These are phyloP conservation scores for Tragelaphus oryx DNA, from an alignment of 2,797 vertebrate species.

Conservation along the genomic window DNA sequence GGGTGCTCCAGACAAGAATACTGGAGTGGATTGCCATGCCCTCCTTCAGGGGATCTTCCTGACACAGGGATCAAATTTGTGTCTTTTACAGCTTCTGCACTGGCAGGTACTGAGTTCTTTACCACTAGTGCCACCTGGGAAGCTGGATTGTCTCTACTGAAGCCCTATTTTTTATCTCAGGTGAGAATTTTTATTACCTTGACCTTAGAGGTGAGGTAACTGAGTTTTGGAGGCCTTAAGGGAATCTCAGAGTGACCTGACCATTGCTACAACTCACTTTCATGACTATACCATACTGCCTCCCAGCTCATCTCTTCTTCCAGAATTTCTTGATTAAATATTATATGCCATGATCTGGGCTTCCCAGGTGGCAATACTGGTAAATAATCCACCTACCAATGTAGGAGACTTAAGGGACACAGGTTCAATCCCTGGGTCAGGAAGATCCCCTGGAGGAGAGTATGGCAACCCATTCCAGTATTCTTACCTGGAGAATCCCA, in stretches of 20 bases:
- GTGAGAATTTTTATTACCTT: background rate
- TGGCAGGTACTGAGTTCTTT: background rate
- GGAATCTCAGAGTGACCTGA: background rate
- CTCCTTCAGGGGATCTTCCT: background rate
- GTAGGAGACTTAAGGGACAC: background rate
- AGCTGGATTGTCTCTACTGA: background rate
- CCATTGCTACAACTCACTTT: background rate
- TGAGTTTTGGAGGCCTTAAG: too few species aligned
- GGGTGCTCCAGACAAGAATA: background rate
- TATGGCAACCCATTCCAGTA: background rate
- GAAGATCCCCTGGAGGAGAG: background rate
- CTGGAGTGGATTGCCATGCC: background rate
- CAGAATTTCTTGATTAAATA: background rate
- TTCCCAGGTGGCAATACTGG: background rate
- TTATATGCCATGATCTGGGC: background rate
- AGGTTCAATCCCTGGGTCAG: background rate
- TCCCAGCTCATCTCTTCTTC: background rate
- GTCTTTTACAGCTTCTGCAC: background rate
- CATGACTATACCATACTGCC: background rate
- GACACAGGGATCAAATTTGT: background rate
- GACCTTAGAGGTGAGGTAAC: background rate
- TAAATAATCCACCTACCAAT: background rate
- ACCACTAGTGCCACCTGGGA: background rate
- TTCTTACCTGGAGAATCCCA: background rate
- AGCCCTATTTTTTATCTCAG: background rate